phyloP scores from a whole-genome alignment of 1,140 invertebrate genomes.

The Heliconius melpomene region DNA sequence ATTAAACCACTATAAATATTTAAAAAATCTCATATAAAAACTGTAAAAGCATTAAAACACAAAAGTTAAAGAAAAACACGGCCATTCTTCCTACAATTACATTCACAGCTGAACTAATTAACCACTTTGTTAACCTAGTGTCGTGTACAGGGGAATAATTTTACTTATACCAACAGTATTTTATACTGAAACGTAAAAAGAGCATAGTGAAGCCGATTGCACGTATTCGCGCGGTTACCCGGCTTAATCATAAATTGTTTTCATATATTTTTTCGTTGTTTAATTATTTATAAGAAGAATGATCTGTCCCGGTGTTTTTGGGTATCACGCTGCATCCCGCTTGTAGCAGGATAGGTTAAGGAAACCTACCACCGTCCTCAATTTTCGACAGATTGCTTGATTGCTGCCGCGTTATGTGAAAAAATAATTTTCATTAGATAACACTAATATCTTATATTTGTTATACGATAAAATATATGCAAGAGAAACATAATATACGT shows the following conservation, averaged over 20 bases:
- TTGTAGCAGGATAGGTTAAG: too few species aligned
- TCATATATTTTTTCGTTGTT: too few species aligned
- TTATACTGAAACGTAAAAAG: conserved; percentile 3
- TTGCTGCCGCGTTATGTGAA: too few species aligned
- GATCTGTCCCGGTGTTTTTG: not conserved
- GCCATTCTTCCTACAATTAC: conserved; percentile 18
- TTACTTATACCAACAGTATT: not conserved
- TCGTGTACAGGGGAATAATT: conserved; percentile 19
- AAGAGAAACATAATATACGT: too few species aligned
- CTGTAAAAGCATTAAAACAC: not conserved
- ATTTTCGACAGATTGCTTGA: too few species aligned
- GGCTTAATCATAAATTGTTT: not conserved
- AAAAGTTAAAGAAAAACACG: conserved; percentile 7
- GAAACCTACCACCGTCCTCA: too few species aligned
- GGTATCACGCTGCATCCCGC: too few species aligned
- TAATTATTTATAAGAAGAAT: too few species aligned
- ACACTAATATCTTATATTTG: too few species aligned
- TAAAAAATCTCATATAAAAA: not conserved
- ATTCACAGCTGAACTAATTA: conserved; percentile 27
- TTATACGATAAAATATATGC: too few species aligned
- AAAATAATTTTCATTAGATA: too few species aligned
- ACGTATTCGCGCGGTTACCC: not conserved
- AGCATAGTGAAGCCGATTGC: not conserved
- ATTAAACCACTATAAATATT: not conserved
- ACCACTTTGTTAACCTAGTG: conserved; percentile 20